These are phyloP conservation scores for Drosophila paulistorum DNA, from an alignment of 1,140 invertebrate genomes.

Conservation along the genomic window DNA sequence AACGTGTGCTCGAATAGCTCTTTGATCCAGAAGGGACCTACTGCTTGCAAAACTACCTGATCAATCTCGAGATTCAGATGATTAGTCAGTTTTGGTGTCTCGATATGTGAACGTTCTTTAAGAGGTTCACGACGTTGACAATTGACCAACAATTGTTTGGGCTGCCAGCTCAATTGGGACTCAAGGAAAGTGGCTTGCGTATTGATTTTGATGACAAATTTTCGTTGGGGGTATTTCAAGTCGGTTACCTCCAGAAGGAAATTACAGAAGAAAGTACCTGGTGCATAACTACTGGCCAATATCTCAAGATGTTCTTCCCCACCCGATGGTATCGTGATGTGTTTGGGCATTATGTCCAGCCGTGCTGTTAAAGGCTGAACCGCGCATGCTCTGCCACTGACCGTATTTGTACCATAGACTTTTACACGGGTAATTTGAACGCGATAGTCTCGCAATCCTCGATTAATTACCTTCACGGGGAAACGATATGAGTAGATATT, in stretches of 20 bases:
- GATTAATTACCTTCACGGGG: constrained; percentile 49
- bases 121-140: constrained; percentile 55
- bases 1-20: constrained; percentile 58
- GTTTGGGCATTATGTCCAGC: constrained; percentile 62
- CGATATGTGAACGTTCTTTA: constrained; percentile 46
- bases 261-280: constrained; percentile 42
- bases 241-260: constrained; percentile 65
- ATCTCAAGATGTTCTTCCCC: constrained; percentile 36
- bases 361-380: constrained; percentile 45
- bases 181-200: constrained; percentile 48
- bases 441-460: constrained; percentile 53
- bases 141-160: constrained; percentile 45
- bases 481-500: constrained; percentile 43
- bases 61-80: constrained; percentile 14
- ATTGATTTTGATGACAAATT: constrained; percentile 46
- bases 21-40: constrained; percentile 69
- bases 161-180: constrained; percentile 53
- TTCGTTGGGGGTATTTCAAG: constrained; percentile 52
- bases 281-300: constrained; percentile 50
- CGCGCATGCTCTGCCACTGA: constrained; percentile 17
- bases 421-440: constrained; percentile 55
- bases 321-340: constrained; percentile 33
- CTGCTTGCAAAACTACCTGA: constrained; percentile 39
- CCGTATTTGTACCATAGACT: constrained; percentile 15
- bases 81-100: constrained; percentile 41